Conservation (phyloP, 2,888 invertebrate species). For the Sarcophaga rosellei region DNA sequence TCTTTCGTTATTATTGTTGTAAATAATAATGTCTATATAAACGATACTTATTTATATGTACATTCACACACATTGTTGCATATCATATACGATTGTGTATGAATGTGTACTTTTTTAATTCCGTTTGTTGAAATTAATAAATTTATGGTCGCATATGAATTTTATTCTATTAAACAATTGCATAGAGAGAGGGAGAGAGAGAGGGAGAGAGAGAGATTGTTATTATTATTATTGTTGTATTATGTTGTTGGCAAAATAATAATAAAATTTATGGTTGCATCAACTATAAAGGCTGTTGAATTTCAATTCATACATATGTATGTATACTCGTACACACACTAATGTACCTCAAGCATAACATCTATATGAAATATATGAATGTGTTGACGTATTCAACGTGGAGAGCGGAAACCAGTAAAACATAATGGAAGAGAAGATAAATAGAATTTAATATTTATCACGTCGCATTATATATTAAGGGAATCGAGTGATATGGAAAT, state of each 20-base stretch:
- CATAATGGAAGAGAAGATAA: too few species aligned
- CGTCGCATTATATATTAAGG: too few species aligned
- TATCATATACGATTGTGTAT: background rate
- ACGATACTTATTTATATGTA: background rate
- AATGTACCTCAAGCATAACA: too few species aligned
- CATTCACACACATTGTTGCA: background rate
- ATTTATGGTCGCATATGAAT: background rate
- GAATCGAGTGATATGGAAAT: too few species aligned
- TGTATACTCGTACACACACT: too few species aligned
- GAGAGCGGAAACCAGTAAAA: too few species aligned
- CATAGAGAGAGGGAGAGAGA: background rate
- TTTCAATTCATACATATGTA: background rate
- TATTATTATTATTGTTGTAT: background rate
- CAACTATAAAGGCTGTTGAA: background rate
- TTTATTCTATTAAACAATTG: background rate
- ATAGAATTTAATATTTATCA: too few species aligned
- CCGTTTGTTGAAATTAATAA: background rate
- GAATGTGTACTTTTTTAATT: background rate
- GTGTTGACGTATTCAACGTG: too few species aligned
- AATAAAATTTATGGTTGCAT: background rate
- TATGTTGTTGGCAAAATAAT: background rate
- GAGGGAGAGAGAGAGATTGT: background rate
- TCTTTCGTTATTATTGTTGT: slow-evolving; percentile 22
- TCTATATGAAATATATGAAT: too few species aligned
- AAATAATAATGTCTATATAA: slow-evolving; percentile 10